A percentile compares a stretch with the other conserved stretches of the same genome.
phyloP scores from a whole-genome alignment of 2,797 vertebrate species.

The Sebastes oblongus region DNA sequence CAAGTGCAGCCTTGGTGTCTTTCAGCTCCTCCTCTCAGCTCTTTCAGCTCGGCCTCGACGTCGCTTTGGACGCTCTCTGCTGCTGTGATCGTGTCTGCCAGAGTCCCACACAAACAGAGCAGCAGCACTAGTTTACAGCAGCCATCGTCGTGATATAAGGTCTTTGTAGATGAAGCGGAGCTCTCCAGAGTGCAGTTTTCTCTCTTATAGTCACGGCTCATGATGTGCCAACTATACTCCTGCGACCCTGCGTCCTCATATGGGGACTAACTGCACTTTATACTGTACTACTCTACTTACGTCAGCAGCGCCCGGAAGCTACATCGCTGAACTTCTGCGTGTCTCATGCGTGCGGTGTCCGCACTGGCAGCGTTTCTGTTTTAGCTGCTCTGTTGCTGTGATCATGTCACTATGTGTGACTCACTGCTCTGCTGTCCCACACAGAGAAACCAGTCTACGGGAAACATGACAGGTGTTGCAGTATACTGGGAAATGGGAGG shows the following conservation, averaged over 20 bases:
- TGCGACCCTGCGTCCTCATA: no score
- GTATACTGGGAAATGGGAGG: not conserved
- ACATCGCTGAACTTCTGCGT: no score
- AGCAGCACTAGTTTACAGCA: accelerated
- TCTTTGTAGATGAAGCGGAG: conserved; percentile 15
- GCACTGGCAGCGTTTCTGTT: not conserved
- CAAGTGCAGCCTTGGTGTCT: not conserved
- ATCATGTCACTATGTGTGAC: not conserved
- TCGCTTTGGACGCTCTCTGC: no score
- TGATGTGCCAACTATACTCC: not conserved
- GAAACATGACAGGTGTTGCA: not conserved
- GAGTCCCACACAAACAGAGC: no score
- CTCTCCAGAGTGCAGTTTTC: not conserved
- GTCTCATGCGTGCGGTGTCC: no score
- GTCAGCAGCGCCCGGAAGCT: no score
- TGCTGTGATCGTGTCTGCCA: no score
- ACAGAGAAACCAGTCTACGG: not conserved
- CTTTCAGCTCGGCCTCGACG: not conserved
- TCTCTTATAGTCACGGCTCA: not conserved
- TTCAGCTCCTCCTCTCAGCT: not conserved
- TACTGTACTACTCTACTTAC: no score
- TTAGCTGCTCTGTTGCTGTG: not conserved
- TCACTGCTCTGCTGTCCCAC: not conserved
- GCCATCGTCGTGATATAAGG: no score
- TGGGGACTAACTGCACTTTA: no score